Evolutionary conservation across 2,888 invertebrate genomes (phyloP), one percentile per base, ranked within the genome.

Genomic region (Dorcus parallelipipedus): DNA sequence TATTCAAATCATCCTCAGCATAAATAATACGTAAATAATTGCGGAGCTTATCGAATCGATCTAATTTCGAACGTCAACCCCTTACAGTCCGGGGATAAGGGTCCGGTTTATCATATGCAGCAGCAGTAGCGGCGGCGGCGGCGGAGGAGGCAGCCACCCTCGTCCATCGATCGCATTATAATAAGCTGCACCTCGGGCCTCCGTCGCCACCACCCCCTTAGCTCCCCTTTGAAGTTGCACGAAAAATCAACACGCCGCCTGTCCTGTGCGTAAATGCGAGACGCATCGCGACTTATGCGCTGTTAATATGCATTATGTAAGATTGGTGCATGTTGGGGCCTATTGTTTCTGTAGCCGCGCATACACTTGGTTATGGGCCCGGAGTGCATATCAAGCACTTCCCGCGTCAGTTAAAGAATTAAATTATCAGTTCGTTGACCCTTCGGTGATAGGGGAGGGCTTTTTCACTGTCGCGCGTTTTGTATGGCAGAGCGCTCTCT

Each of bases 361-460:
- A 50, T 39, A 56, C 51, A 51, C 51, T 45, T 45, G 45, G 56
- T 56, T 56, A 56, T 54, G 52, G 54, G 54, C 54, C 49, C 50
- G 53, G 51, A 69, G 69, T 68, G 68, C 67, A 70, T 69, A 67
- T 64, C 62, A 63, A 61, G 65, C 67, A 69, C 68, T 69, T 71
- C 70, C 72, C 70, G 68, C 62, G 64, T 62, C 66, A 69, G 67
- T 70, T 66, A 66, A 71, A 69, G 71, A 73, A 73, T 73, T 69
- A 67, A 72, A 73, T 73, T 73, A 73, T 72, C 71, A 71, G 73
- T 73, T 70, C 71, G 67, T 66, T 68, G 71, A 72, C 71, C 72
- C 65, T 60, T 39, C 26, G 40, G 61, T 55, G 62, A 65, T 65
- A 65, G 62, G 64, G 64, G 68, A 67, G 68, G 67, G 64, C 67